phyloP scores from a whole-genome alignment of 2,888 invertebrate species.

The Apoda limacodes region DNA sequence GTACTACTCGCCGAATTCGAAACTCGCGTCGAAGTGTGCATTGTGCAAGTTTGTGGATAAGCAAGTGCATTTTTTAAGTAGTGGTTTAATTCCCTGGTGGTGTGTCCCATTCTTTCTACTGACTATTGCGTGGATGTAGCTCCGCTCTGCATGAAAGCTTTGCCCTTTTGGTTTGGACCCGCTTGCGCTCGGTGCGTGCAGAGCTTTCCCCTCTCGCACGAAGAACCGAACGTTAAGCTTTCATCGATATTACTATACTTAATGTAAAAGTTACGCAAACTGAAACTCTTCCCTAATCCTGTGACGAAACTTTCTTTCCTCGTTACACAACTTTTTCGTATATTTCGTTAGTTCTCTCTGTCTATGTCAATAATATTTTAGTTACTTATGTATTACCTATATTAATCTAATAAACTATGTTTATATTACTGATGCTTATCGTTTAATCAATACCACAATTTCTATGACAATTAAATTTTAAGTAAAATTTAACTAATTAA shows the following conservation, averaged over 20 bases:
- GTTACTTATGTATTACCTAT: no score
- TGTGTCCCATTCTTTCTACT: no score
- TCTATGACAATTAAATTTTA: no score
- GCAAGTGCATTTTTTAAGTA: conserved; percentile 28
- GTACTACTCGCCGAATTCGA: conserved; percentile 54
- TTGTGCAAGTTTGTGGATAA: conserved; percentile 56
- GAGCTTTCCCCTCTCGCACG: conserved; percentile 31
- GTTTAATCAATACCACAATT: no score
- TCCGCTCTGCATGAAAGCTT: conserved; percentile 48
- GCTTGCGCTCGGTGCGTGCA: conserved; percentile 27
- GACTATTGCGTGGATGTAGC: conserved; percentile 16
- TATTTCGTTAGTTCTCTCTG: conserved; percentile 27
- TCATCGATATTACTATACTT: conserved; percentile 36
- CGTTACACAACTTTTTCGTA: conserved; percentile 30
- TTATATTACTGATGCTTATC: no score
- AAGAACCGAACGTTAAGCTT: conserved; percentile 37
- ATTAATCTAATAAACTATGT: no score
- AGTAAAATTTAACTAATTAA: no score
- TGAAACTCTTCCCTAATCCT: conserved; percentile 45
- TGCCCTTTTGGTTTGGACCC: conserved; percentile 33
- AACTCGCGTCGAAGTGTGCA: conserved; percentile 54
- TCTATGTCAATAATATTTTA: no score
- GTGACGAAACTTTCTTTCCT: conserved; percentile 36
- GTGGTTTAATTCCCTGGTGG: conserved; percentile 30
- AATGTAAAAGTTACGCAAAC: conserved; percentile 50